Conservation (phyloP, 2,888 invertebrate species). For the Chymomyza caudatula region DNA sequence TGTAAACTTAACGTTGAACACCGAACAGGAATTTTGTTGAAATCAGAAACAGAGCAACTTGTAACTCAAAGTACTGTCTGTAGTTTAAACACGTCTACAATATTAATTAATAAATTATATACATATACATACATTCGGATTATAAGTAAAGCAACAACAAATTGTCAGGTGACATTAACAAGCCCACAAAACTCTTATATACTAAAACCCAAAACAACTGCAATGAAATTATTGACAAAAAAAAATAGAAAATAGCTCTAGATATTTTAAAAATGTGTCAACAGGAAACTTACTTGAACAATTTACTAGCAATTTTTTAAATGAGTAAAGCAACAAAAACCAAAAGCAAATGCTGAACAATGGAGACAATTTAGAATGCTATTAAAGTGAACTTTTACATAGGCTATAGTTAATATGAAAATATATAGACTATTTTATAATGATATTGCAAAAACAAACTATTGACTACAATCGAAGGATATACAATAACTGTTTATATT, state of each 20-base stretch:
- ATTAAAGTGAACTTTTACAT: constrained; percentile 43
- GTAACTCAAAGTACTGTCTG: constrained; percentile 48
- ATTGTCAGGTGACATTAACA: constrained; percentile 19
- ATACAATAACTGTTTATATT: neutral
- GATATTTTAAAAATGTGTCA: constrained; percentile 45
- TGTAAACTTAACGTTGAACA: constrained; percentile 48
- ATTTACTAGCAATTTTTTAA: constrained; percentile 54
- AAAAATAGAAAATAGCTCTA: constrained; percentile 37
- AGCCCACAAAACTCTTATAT: constrained; percentile 46
- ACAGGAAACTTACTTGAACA: constrained; percentile 24
- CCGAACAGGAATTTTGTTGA: constrained; percentile 60
- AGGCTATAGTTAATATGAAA: constrained; percentile 44
- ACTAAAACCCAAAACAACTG: constrained; percentile 34
- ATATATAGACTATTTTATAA: constrained; percentile 22
- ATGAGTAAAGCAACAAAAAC: constrained; percentile 12
- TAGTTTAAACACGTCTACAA: constrained; percentile 25
- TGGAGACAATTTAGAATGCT: constrained; percentile 32
- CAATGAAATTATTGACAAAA: constrained; percentile 32
- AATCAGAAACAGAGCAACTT: constrained; percentile 35
- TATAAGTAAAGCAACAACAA: constrained; percentile 9
- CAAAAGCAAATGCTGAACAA: constrained; percentile 45
- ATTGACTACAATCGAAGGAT: constrained; percentile 6
- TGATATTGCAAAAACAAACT: constrained; percentile 19
- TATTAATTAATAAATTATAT: constrained; percentile 18
- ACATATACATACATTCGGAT: neutral